A percentile compares a stretch with the other conserved stretches of the same genome.
phyloP scores from a whole-genome alignment of 2,888 invertebrate species.

The Cantharis nigra region DNA sequence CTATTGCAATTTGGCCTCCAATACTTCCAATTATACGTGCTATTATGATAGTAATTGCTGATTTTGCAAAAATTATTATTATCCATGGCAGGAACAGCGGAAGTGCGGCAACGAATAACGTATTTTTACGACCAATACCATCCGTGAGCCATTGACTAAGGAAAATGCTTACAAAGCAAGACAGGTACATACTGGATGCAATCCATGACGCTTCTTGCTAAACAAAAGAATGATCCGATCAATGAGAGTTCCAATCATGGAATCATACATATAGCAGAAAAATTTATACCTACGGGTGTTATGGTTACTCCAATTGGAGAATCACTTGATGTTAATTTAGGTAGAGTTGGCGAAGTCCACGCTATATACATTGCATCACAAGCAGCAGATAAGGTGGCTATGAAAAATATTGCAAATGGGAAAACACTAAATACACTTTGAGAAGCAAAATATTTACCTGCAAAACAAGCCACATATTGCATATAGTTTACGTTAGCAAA shows the following conservation, averaged over 20 bases:
- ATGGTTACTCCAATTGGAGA: conserved; percentile 22
- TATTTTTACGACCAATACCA: conserved; percentile 60
- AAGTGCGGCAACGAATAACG: conserved; percentile 58
- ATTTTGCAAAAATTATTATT: conserved; percentile 38
- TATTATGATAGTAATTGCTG: conserved; percentile 60
- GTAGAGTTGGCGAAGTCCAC: conserved; percentile 63
- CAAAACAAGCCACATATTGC: conserved; percentile 1
- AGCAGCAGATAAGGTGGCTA: neutral
- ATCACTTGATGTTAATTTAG: conserved; percentile 51
- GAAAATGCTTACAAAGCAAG: conserved; percentile 61
- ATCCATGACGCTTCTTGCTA: conserved; percentile 62
- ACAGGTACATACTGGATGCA: conserved; percentile 61
- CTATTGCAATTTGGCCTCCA: conserved; percentile 64
- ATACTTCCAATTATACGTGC: conserved; percentile 70
- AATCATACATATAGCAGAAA: too few species aligned
- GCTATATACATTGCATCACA: conserved; percentile 50
- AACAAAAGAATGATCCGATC: too few species aligned
- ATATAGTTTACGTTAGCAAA: conserved; percentile 1
- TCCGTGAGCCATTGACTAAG: conserved; percentile 62
- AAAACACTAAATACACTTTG: neutral
- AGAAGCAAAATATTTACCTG: neutral
- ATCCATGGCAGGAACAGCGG: conserved; percentile 62
- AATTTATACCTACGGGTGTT: conserved; percentile 8
- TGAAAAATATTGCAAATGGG: neutral
- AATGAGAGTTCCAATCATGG: too few species aligned